Evolutionary conservation across 2,888 invertebrate genomes (phyloP).

Genomic region (Octonoba sinensis): DNA sequence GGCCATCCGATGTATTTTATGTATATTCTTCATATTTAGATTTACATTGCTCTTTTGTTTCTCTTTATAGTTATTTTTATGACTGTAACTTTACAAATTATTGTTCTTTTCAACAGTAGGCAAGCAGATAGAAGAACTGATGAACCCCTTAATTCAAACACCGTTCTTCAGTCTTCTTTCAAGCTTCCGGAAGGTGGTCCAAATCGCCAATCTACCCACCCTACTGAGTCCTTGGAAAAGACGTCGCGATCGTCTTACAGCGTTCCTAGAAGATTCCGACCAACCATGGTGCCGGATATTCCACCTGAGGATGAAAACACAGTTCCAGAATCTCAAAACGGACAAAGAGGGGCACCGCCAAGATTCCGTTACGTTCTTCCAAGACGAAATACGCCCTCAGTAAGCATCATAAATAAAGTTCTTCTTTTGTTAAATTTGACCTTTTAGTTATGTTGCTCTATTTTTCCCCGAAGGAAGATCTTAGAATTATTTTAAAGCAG

Average conservation of each 20-base stretch:
- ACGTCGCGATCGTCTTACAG: constrained; percentile 18
- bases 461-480: no score
- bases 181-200: not conserved
- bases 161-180: constrained; percentile 49
- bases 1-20: no score
- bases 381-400: constrained; percentile 56
- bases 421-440: not conserved
- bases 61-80: no score
- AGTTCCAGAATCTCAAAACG: constrained; percentile 49
- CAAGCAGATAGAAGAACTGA: constrained; percentile 50
- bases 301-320: constrained; percentile 59
- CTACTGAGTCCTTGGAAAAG: constrained; percentile 60
- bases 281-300: constrained; percentile 42
- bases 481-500: no score
- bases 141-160: constrained; percentile 50
- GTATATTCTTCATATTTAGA: no score
- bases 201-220: constrained; percentile 17
- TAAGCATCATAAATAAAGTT: constrained; percentile 16
- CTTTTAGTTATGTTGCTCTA: not conserved
- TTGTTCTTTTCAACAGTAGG: not conserved
- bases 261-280: constrained; percentile 42
- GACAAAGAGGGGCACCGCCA: constrained; percentile 26
- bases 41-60: no score
- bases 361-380: constrained; percentile 57
- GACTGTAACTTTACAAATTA: no score